Percentiles rank a stretch among this genome's conserved stretches.
phyloP scores from a whole-genome alignment of 2,888 invertebrate species.

The Carpatolechia fugitivella region DNA sequence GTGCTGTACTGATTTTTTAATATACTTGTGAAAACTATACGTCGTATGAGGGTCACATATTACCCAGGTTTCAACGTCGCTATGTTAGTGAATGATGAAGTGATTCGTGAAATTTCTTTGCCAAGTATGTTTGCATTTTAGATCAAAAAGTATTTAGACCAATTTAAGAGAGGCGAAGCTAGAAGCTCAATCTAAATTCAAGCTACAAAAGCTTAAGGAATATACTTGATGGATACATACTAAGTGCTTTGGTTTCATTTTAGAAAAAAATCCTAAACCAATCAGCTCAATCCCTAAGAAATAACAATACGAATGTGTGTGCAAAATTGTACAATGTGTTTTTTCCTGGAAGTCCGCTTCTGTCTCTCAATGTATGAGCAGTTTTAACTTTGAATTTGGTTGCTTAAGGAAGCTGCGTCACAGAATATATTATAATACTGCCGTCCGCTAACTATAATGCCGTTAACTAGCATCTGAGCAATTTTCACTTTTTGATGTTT shows the following conservation, averaged over 20 bases:
- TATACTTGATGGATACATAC: too few relatives aligned
- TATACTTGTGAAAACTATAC: slow-evolving; percentile 84
- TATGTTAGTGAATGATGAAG: slow-evolving; percentile 84
- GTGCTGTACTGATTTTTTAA: slow-evolving; percentile 86
- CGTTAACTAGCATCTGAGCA: too few relatives aligned
- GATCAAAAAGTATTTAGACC: too few relatives aligned
- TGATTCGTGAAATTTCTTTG: slow-evolving; percentile 85
- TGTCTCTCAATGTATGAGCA: slow-evolving; percentile 87
- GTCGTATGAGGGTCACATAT: slow-evolving; percentile 87
- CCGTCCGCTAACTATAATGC: too few relatives aligned
- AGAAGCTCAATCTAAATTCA: too few relatives aligned
- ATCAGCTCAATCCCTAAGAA: slow-evolving; percentile 86
- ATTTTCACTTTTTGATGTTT: too few relatives aligned
- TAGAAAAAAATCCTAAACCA: slow-evolving; percentile 89
- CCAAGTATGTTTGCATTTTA: slow-evolving; percentile 79
- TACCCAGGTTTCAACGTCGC: slow-evolving; percentile 88
- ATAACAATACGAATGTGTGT: slow-evolving; percentile 84
- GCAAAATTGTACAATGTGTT: slow-evolving; percentile 89
- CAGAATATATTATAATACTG: too few relatives aligned
- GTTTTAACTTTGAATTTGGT: slow-evolving; percentile 80
- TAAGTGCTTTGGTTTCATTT: slow-evolving; percentile 33
- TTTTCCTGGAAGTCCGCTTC: slow-evolving; percentile 89
- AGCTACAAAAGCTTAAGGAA: too few relatives aligned
- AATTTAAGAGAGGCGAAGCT: too few relatives aligned
- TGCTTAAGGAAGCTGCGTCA: slow-evolving; percentile 73